A percentile compares a stretch with the other conserved stretches of the same genome.
Conservation (phyloP, 2,113 vertebrate species). For the Cephalophus harveyi region DNA sequence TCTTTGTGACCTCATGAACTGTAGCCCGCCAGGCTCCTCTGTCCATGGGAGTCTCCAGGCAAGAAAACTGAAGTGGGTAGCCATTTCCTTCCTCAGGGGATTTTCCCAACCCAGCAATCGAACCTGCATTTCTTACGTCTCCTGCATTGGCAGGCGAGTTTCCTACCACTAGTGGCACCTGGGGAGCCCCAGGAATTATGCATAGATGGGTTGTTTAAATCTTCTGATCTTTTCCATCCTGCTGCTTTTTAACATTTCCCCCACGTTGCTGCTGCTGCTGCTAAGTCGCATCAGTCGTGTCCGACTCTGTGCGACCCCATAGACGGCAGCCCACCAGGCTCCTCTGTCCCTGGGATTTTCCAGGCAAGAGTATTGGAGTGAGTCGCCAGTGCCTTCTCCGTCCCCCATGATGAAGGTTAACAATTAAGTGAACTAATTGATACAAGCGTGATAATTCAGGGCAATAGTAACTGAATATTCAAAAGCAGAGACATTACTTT, state of each 20-base stretch:
- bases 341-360: too few species aligned
- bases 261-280: neutral
- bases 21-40: neutral
- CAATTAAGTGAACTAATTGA: neutral
- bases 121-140: neutral
- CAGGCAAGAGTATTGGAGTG: too few species aligned
- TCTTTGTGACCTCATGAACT: neutral
- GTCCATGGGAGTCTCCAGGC: neutral
- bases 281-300: too few species aligned
- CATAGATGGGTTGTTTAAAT: neutral
- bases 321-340: too few species aligned
- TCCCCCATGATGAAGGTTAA: neutral
- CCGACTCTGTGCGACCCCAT: too few species aligned
- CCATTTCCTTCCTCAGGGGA: neutral
- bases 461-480: neutral
- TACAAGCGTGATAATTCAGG: neutral
- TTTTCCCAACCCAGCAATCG: neutral
- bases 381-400: too few species aligned
- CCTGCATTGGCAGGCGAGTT: neutral
- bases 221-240: neutral
- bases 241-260: neutral
- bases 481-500: too few species aligned
- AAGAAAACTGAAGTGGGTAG: neutral
- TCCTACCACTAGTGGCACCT: neutral
- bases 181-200: neutral